A percentile compares a stretch with the other conserved stretches of the same genome.
Conservation (phyloP, 2,797 vertebrate genomes). For the Neostethus bicornis region DNA sequence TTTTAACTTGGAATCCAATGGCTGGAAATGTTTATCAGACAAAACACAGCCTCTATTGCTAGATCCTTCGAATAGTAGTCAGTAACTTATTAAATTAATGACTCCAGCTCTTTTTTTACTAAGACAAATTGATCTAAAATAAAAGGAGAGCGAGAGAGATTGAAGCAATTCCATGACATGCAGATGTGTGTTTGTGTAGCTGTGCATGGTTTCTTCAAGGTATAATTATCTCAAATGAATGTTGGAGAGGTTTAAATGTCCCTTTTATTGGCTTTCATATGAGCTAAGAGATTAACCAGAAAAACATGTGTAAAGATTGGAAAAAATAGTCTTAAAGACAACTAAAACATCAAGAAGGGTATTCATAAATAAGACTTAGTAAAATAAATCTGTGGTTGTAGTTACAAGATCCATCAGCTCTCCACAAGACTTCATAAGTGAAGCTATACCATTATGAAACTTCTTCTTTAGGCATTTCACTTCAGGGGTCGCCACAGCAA, state of each 20-base stretch:
- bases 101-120: conserved; percentile 2
- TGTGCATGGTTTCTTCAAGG: not conserved
- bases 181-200: not conserved
- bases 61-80: conserved; percentile 37
- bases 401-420: not conserved
- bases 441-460: too few species aligned
- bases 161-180: not conserved
- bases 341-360: too few species aligned
- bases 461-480: too few species aligned
- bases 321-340: too few species aligned
- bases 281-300: not conserved
- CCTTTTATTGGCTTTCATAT: conserved; percentile 4
- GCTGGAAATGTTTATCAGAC: conserved; percentile 20
- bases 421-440: not conserved
- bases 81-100: not conserved
- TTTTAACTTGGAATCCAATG: conserved; percentile 26
- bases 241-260: not conserved
- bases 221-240: not conserved
- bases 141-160: too few species aligned
- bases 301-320: too few species aligned
- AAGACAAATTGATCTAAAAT: conserved; percentile 7
- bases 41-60: conserved; percentile 1
- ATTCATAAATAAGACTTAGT: not conserved
- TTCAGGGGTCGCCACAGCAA: too few species aligned
- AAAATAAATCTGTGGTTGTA: not conserved